These are phyloP conservation scores for Gymnocephalus cernua DNA, from an alignment of 2,113 vertebrate genomes.

Conservation along the genomic window DNA sequence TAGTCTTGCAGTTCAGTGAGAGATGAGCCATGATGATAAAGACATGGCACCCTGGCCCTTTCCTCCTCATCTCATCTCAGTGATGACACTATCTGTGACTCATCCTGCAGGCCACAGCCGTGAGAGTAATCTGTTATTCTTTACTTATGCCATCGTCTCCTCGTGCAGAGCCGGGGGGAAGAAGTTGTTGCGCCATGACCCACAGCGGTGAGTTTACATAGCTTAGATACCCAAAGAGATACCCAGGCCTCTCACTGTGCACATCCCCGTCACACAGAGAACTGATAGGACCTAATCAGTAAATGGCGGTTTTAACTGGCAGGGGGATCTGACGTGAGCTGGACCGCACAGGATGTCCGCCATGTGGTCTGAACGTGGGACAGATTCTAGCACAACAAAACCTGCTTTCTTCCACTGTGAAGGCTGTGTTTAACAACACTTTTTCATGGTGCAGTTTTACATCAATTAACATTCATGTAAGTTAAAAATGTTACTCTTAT, in stretches of 20 bases:
- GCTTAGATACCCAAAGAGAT: slow-evolving; percentile 78
- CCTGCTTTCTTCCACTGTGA: slow-evolving; percentile 14
- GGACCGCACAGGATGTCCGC: slow-evolving; percentile 77
- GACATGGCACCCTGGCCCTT: slow-evolving; percentile 29
- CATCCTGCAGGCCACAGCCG: slow-evolving; percentile 20
- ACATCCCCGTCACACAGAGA: slow-evolving; percentile 58
- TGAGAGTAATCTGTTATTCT: slow-evolving; percentile 43
- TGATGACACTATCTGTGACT: slow-evolving; percentile 62
- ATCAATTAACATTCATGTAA: background rate
- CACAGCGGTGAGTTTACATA: slow-evolving; percentile 84
- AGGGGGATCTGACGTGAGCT: slow-evolving; percentile 66
- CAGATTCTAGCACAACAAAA: slow-evolving; percentile 72
- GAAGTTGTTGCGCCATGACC: slow-evolving; percentile 63
- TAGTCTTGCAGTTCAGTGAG: slow-evolving; percentile 9
- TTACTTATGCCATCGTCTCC: slow-evolving; percentile 35
- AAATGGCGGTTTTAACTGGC: slow-evolving; percentile 66
- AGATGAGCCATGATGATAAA: slow-evolving; percentile 46
- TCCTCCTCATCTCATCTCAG: slow-evolving; percentile 28
- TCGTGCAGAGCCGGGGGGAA: slow-evolving; percentile 16
- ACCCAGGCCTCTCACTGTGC: slow-evolving; percentile 48
- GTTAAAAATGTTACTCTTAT: background rate
- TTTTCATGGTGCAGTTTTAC: background rate
- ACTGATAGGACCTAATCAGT: slow-evolving; percentile 78
- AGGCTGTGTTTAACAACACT: slow-evolving; percentile 10
- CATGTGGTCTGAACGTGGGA: slow-evolving; percentile 56